A percentile compares a stretch with the other conserved stretches of the same genome.
Evolutionary conservation across 1,140 invertebrate genomes (phyloP).

Genomic region (Orius laevigatus): DNA sequence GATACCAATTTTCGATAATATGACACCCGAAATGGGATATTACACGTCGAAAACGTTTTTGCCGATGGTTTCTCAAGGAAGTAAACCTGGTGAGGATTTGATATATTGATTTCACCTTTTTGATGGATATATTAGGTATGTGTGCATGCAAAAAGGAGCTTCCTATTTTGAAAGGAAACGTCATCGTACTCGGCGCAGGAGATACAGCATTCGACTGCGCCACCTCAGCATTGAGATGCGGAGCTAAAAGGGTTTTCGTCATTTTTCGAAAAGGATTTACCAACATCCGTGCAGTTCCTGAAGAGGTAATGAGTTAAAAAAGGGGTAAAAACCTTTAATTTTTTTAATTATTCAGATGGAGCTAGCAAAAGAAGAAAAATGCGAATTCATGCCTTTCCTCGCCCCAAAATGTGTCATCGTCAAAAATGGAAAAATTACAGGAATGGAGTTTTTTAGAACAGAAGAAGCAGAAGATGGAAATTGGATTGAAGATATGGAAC

Average conservation of each 20-base stretch:
- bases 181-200: constrained; percentile 88
- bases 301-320: constrained; percentile 86
- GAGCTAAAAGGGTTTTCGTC: constrained; percentile 79
- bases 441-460: constrained; percentile 65
- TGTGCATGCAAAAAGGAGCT: constrained; percentile 60
- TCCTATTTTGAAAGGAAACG: constrained; percentile 65
- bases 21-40: constrained; percentile 70
- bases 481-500: constrained; percentile 77
- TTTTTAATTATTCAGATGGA: constrained; percentile 50
- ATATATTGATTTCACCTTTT: background rate
- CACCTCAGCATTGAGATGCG: constrained; percentile 89
- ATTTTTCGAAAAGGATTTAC: constrained; percentile 84
- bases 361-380: constrained; percentile 86
- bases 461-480: constrained; percentile 61
- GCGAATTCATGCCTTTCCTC: constrained; percentile 91
- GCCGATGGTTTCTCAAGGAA: constrained; percentile 67
- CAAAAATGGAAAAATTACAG: constrained; percentile 48
- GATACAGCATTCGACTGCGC: constrained; percentile 99
- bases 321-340: no score
- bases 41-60: constrained; percentile 92
- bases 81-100: constrained; percentile 55
- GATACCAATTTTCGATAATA: constrained; percentile 59
- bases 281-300: constrained; percentile 89
- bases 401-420: constrained; percentile 67
- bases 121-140: constrained; percentile 8